Evolutionary conservation across 2,888 invertebrate genomes (phyloP), one percentile per base, ranked within the genome.

Genomic region (Polia nebulosa): DNA sequence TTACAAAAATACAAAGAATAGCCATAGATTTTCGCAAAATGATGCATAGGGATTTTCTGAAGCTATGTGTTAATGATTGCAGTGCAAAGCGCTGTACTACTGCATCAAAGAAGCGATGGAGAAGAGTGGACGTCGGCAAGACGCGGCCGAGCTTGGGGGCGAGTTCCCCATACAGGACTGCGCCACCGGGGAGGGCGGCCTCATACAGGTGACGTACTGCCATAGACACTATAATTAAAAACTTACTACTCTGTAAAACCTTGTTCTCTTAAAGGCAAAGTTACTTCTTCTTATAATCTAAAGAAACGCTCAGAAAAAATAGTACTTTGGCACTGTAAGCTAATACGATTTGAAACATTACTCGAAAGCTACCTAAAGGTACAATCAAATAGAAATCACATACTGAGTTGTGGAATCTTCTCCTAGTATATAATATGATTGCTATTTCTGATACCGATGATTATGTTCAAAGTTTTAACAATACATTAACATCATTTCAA

Each of bases 51-150:
- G 8, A 41, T 8, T 63, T 36, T 63, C 8, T 52, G 52, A 32
- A 64, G 4, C 25, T 52, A 32, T 41, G 22, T 55, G 17, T 66
- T 41, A 44, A 55, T 66, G 25, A 61, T 87, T 96, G 58, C 95
- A 99, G 99, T 99, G 99, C 94, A 99, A 99, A 94, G 99, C 99
- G 88, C 96, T 99, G 71, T 99, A 99, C 95, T 99, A 99, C 95
- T 99, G 99, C 93, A 99, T 99, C 88, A 99, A 99, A 94, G 98
- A 99, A 86, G 98, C 99, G 17, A 99, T 99, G 99, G 99, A 99
- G 93, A 97, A 97, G 58, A 97, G 98, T 63, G 98, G 98, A 0
- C 97, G 97, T 59, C 96, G 97, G 20, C 97, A 97, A 58, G 96
- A 96, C 80, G 96, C 96, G 66, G 96, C 97, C 1, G 98, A 98